Evolutionary conservation across 2,797 vertebrate genomes (phyloP), one percentile per base, ranked within the genome.

Genomic region (Scolopax bukidnonensis): DNA sequence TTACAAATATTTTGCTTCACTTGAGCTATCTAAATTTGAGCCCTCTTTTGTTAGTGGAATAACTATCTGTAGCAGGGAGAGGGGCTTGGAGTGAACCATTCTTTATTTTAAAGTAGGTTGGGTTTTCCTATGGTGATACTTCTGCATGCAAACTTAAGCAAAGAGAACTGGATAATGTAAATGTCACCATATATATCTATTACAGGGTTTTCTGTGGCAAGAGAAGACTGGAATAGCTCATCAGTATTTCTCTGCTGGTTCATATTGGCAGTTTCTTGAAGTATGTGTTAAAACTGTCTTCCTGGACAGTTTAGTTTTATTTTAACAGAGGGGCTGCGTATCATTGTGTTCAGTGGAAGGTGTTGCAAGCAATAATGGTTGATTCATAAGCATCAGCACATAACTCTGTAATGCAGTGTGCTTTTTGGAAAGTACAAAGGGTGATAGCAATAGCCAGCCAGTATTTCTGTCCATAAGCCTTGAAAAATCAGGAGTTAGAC

Each of bases 371-470:
- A 45, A 10, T 32, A 63, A 56, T 41, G 51, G 5, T 16, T 43
- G 36, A 21, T 45, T 65, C 30, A 6, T 33, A 36, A 43, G 67
- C 47, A 67, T 36, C 23, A 5, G 6, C 41, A 19, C 7, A 1
- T 38, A 70, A 54, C 47, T 57, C 4, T 12, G 4, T 63, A 63
- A 12, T 47, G 21, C 11, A 43, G 2, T 19, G 13, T 41, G 30
- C 20, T 69, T 79, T 69, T 47, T 41, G 51, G 32, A 43, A 81
- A 57, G 36, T 40, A 59, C 17, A 23, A 43, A 50, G 27, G 20
- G 9, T 50, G 20, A 50, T n/a, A 0, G 0, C 25, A 7, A 7
- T 32, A 63, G 43, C 20, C 67, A 77, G 48, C 21, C 63, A 77
- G 9, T 48, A 27, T 59, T 77, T 90, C 59, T 74, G 24, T 57